Percentiles rank a stretch among this genome's conserved stretches.
phyloP scores from a whole-genome alignment of 2,113 vertebrate species.

The Python bivittatus region DNA sequence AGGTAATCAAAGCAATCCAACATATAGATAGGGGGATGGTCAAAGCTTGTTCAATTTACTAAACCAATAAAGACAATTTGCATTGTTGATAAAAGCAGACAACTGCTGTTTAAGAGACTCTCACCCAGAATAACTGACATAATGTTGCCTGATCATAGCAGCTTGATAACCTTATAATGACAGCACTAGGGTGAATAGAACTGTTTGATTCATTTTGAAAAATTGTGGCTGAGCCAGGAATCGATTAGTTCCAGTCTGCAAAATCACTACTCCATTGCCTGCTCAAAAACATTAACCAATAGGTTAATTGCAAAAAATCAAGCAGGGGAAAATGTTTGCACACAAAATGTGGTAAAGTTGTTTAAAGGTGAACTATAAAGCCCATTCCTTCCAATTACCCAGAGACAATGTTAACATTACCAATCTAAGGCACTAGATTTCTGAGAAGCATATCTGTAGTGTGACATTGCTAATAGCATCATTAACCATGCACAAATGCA shows the following conservation, averaged over 20 bases:
- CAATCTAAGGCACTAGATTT: not conserved
- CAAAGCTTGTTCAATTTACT: not conserved
- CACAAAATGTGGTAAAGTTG: not conserved
- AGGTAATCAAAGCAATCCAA: not conserved
- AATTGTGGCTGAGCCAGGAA: not conserved
- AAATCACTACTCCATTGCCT: not conserved
- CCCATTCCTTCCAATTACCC: not conserved
- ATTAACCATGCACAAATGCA: conserved; percentile 22
- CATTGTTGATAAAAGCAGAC: not conserved
- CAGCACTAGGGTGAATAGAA: not conserved
- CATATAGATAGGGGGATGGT: not conserved
- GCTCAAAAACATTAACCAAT: not conserved
- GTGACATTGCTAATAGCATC: conserved; percentile 4
- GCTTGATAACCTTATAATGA: not conserved
- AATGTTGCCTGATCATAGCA: no score
- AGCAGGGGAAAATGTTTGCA: not conserved
- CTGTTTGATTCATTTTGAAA: not conserved
- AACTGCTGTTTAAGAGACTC: not conserved
- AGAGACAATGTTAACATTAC: not conserved
- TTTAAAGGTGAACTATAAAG: not conserved
- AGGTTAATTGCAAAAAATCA: not conserved
- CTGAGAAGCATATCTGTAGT: not conserved
- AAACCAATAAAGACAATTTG: not conserved
- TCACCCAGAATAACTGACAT: not conserved
- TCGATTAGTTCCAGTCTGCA: not conserved